Evolutionary conservation across 2,888 invertebrate species (phyloP).

Genomic region (Andrena praecox): DNA sequence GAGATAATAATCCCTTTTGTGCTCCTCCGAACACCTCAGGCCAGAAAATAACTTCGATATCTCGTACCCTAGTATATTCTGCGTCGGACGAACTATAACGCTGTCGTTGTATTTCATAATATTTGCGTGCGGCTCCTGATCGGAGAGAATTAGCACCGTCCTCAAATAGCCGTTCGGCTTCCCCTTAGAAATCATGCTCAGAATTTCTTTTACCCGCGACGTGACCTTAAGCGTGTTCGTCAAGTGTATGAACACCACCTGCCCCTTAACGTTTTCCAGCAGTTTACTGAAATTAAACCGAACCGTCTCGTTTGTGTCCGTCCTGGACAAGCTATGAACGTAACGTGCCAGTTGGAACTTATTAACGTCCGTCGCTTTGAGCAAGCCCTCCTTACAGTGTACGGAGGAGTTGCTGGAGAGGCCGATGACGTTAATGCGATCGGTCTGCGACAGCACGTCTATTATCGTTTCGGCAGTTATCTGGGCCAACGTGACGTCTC

Average conservation of each 20-base stretch:
- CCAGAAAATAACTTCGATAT: conserved; percentile 80
- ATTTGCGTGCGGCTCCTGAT: conserved; percentile 75
- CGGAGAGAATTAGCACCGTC: conserved; percentile 81
- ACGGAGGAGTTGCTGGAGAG: conserved; percentile 74
- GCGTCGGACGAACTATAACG: conserved; percentile 79
- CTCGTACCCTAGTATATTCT: conserved; percentile 82
- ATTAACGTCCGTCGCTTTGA: conserved; percentile 81
- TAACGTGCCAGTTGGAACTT: conserved; percentile 80
- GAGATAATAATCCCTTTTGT: conserved; percentile 79
- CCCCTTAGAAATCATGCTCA: conserved; percentile 71
- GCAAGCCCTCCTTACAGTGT: conserved; percentile 77
- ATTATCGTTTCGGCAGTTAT: conserved; percentile 82
- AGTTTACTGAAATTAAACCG: conserved; percentile 75
- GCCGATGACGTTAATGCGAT: conserved; percentile 80
- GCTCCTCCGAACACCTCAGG: conserved; percentile 77
- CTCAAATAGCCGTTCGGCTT: conserved; percentile 73
- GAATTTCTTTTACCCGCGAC: conserved; percentile 73
- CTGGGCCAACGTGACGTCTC: conserved; percentile 80
- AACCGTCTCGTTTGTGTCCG: conserved; percentile 76
- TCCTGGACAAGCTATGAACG: conserved; percentile 77
- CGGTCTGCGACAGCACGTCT: conserved; percentile 81
- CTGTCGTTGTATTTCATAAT: conserved; percentile 75
- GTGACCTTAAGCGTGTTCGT: conserved; percentile 77
- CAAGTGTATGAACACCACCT: conserved; percentile 80
- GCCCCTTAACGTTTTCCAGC: conserved; percentile 72